Base-by-base conservation (phyloP, 2,797 vertebrate species). In the Smutsia temminckii region DNA sequence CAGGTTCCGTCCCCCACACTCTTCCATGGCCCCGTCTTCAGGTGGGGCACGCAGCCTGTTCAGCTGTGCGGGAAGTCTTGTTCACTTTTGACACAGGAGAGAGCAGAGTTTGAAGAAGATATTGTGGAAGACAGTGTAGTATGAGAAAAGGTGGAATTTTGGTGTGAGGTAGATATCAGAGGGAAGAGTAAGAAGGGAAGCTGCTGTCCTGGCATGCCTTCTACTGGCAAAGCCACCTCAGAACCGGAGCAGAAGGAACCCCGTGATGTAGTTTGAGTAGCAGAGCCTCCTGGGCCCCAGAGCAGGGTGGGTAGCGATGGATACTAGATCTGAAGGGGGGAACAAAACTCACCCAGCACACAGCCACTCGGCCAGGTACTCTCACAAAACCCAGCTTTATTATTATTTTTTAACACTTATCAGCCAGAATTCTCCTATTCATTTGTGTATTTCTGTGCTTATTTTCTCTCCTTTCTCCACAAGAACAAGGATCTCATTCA, bases 121-220 rank as follows among this genome's bases (percentile, higher is more conserved):
- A 14, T n/a, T 34, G 61, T 34, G 12, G 59, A 74, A 29, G 32
- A 51, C 0, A 0, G 29, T 12, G 1, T 55, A 55, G 23, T 74
- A 16, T 55, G 75, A 85, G 55, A 81, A 86, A 87, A 72, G 64
- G 69, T 78, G 49, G 9, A 34, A 46, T 12, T 20, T 63, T 78
- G 51, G 27, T 80, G 29, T 57, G 29, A 79, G 25, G 23, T 59
- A 27, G 42, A 8, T 29, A 4, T 49, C 17, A 12, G 37, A 66
- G 34, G 37, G 32, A 79, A 37, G 18, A 89, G 51, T 68, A n/a
- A 23, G 42, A 21, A 49, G 23, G 20, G 32, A 71, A 37, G 5
- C 23, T 13, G 21, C n/a, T 8, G 14, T 46, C 18, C 57, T 37
- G 6, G 3, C 42, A 16, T 69, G 16, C 2, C 23, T 66, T 80